Conservation (phyloP, 2,797 vertebrate species). For the Acipenser ruthenus region DNA sequence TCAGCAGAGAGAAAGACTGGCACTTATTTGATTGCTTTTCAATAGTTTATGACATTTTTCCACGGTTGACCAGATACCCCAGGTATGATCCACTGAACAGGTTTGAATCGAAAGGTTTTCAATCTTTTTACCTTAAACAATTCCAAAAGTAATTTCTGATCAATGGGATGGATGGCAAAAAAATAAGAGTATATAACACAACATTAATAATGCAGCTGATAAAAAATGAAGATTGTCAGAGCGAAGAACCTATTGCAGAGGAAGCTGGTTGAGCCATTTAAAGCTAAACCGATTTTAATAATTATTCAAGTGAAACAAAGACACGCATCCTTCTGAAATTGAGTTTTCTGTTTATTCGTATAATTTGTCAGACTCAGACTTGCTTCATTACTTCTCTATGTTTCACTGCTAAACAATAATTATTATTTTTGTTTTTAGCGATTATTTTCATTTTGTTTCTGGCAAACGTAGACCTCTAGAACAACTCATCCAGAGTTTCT, state of each 20-base stretch:
- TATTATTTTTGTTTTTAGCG: too few relatives aligned
- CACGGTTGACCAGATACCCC: constrained; percentile 22
- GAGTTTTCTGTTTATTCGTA: too few relatives aligned
- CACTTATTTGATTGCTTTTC: constrained; percentile 39
- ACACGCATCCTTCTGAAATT: too few relatives aligned
- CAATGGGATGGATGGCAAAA: constrained; percentile 12
- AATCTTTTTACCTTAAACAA: constrained; percentile 27
- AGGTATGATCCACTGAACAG: constrained; percentile 25
- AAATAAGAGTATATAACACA: constrained; percentile 19
- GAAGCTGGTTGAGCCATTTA: too few relatives aligned
- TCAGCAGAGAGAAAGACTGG: constrained; percentile 33
- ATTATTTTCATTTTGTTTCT: too few relatives aligned
- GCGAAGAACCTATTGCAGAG: constrained; percentile 6
- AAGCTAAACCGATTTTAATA: too few relatives aligned
- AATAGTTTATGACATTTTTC: constrained; percentile 33
- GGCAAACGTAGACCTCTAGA: too few relatives aligned
- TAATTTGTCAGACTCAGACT: too few relatives aligned
- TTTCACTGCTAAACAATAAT: too few relatives aligned
- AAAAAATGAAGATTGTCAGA: constrained; percentile 19
- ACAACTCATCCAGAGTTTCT: too few relatives aligned
- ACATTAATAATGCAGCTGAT: constrained; percentile 22
- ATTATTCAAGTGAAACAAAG: too few relatives aligned
- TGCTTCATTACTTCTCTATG: too few relatives aligned
- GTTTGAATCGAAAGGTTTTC: constrained; percentile 24
- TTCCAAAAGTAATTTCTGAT: constrained; percentile 29